Percentiles rank a stretch among this genome's conserved stretches.
phyloP scores from a whole-genome alignment of 2,113 vertebrate genomes.

The Dolichotis patagonum region DNA sequence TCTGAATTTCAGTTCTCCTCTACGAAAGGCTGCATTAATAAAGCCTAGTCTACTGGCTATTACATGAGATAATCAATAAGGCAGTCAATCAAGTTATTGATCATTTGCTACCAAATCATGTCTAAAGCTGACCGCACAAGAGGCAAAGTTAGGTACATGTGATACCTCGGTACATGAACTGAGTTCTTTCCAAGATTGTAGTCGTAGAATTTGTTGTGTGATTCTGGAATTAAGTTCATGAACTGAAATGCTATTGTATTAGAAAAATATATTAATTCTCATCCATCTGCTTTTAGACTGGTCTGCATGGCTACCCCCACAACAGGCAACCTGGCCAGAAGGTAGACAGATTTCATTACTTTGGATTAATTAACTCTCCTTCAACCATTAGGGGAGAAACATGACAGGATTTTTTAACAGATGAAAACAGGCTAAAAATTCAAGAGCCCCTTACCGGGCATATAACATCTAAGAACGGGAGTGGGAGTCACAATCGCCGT shows the following conservation, averaged over 20 bases:
- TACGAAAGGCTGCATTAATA: not conserved
- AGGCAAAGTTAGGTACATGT: not conserved
- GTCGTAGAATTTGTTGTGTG: not conserved
- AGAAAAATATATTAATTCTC: not conserved
- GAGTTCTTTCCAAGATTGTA: not conserved
- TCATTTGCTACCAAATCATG: not conserved
- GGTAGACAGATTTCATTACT: not conserved
- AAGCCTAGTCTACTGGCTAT: not conserved
- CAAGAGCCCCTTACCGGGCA: not conserved
- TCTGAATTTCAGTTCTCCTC: not conserved
- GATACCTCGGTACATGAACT: not conserved
- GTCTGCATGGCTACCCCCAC: not conserved
- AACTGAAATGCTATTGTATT: too few species aligned
- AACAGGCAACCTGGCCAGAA: not conserved
- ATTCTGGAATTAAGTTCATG: not conserved
- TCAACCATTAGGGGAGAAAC: not conserved
- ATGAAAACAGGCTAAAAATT: not conserved
- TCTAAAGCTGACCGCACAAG: not conserved
- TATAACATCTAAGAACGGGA: not conserved
- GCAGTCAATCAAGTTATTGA: not conserved
- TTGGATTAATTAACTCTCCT: not conserved
- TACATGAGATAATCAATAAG: conserved; percentile 5
- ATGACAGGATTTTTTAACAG: not conserved
- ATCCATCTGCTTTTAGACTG: not conserved
- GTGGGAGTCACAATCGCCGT: accelerated